Percentiles rank a stretch among this genome's conserved stretches.
Conservation (phyloP, 2,113 vertebrate species). For the Loxodonta africana region DNA sequence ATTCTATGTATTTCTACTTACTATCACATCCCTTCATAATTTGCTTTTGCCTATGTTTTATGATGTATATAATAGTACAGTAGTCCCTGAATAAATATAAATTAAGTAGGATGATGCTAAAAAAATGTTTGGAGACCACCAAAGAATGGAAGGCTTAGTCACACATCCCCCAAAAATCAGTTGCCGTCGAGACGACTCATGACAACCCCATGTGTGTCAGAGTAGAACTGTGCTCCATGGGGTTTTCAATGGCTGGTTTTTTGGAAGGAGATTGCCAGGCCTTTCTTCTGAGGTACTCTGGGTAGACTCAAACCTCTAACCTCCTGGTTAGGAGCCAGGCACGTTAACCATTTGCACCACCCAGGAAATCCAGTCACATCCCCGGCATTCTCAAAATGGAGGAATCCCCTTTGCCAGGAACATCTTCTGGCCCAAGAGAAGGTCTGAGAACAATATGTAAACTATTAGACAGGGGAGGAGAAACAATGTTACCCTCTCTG, state of each 20-base stretch:
- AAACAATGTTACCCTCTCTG: background rate
- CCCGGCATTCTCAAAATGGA: background rate
- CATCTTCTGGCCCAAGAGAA: conserved; percentile 22
- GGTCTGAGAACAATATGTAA: background rate
- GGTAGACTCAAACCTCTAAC: background rate
- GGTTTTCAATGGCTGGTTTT: background rate
- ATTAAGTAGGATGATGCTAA: background rate
- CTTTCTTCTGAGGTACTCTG: background rate
- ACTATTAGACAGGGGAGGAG: background rate
- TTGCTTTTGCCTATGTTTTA: background rate
- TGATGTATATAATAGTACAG: background rate
- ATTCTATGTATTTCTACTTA: background rate
- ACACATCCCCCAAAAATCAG: background rate
- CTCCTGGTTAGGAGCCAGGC: background rate
- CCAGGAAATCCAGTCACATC: background rate
- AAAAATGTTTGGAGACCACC: background rate
- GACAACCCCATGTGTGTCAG: background rate
- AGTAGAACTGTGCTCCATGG: background rate
- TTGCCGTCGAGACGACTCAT: background rate
- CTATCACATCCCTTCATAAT: background rate
- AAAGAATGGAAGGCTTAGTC: background rate
- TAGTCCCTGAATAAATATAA: background rate
- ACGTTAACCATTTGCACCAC: background rate
- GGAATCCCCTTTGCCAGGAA: background rate
- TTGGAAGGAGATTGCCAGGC: background rate